Evolutionary conservation across 2,113 vertebrate species (phyloP), one percentile per base, ranked within the genome.

Genomic region (Sebastes fasciatus): DNA sequence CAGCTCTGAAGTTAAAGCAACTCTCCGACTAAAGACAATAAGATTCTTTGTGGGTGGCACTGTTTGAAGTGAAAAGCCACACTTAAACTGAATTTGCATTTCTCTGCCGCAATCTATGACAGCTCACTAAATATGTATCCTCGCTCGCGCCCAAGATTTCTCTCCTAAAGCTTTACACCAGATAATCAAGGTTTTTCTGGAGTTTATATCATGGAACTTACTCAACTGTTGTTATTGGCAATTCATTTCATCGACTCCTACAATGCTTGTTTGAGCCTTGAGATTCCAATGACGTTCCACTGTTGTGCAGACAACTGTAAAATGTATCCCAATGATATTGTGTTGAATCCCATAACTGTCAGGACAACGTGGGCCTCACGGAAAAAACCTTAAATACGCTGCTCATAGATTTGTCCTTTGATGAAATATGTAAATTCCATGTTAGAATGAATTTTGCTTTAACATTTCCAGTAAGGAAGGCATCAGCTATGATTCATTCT

Each of bases 401-500:
- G 57, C 63, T 63, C 17, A 2, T 8, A 66, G 62, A 70, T 68
- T 63, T 61, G 8, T 7, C 16, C 40, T 58, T 83, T 73, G 58
- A 80, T 71, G 66, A 84, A 79, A 81, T 70, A 68, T 83, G 84
- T 63, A 79, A 74, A 80, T 83, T 82, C 34, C 21, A n/a, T 40
- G 42, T 84, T 52, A 26, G 34, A 65, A 70, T 58, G 51, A 40
- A 85, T 75, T 79, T 42, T 55, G 49, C 67, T 70, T 73, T 5
- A 52, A 61, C 34, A 54, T 74, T 77, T 79, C 54, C 54, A 63
- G 43, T 45, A 49, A 78, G 21, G 65, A 68, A 79, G 82, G 72
- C 76, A 62, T 83, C 57, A 43, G 34, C 77, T 54, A 23, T 81
- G 83, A 83, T 84, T 90, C 84, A 88, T 67, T 78, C 61, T 5